Base-by-base conservation (phyloP, 2,888 invertebrate genomes). In the Phyllotreta striolata region DNA sequence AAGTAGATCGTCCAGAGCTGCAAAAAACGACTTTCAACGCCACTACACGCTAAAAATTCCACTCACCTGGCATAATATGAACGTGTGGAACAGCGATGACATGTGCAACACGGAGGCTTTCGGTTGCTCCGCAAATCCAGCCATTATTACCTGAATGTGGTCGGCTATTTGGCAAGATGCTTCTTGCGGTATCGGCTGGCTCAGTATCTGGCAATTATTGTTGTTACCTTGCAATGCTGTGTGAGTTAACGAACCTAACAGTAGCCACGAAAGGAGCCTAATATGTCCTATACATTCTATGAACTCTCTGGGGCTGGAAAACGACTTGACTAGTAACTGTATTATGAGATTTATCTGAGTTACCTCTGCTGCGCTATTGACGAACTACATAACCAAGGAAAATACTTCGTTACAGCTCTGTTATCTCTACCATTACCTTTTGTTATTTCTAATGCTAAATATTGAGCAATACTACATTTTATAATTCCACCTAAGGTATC, bases 1-100 rank as follows among this genome's bases (percentile, higher is more conserved):
- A 98, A 88, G 83, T 99, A 99, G 72, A 99, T 90, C 0, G 98
- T 99, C 99, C 98, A 99, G 68, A 99, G 85, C 88, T 91, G 74
- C 40, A 79, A 79, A 60, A 14, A 57, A 38, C 40, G 44, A 1
- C 5, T 8, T 52, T 46, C 5, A 6, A 46, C 24, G 24, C 24
- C 24, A 24, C 24, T 24, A 4, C 4, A 24, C 24, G 4, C 4
- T 24, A 24, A 24, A 14, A 56, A 39, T 13, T 37, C n/a, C 44
- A 51, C 44, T 55, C 78, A 90, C 90, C 85, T 98, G 98, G 79
- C 98, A 99, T 54, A 99, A 86, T 66, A 97, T 93, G 82, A 99
- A 99, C 3, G 98, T 96, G 82, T 98, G 96, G 82, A 96, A 97
- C 56, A 99, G 84, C 0, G 97, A 96, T 56, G 94, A 95, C 96